A percentile compares a stretch with the other conserved stretches of the same genome.
Conservation (phyloP, 35 echinoderm and acorn worm species). For the Ophioderma brevispina region DNA sequence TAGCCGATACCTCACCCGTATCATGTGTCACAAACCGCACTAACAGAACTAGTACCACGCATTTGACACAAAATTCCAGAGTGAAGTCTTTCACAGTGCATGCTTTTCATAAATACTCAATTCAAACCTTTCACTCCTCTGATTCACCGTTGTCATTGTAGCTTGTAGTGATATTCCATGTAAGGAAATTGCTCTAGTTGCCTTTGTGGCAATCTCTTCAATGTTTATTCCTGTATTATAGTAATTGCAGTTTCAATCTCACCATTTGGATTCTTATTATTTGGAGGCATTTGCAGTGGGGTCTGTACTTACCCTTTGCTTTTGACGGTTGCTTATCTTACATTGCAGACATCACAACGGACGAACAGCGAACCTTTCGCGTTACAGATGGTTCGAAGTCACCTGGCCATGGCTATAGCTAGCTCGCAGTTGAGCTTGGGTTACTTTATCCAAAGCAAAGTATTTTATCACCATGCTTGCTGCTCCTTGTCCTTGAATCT, state of each 20-base stretch:
- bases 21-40: background rate
- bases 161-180: background rate
- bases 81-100: background rate
- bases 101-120: background rate
- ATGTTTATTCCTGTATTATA: background rate
- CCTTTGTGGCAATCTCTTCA: background rate
- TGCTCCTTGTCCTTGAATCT: background rate
- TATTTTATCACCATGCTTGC: background rate
- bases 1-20: background rate
- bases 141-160: background rate
- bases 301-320: conserved; percentile 16
- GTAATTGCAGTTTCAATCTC: background rate
- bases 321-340: conserved; percentile 37
- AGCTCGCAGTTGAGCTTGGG: conserved; percentile 20
- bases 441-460: conserved; percentile 14
- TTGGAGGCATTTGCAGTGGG: conserved; percentile 1
- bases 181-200: background rate
- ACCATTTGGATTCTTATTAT: background rate
- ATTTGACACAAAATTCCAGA: background rate
- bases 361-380: conserved; percentile 40
- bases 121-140: background rate
- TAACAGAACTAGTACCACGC: too few relatives aligned
- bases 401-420: background rate
- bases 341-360: conserved; percentile 45
- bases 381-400: conserved; percentile 17